Evolutionary conservation across 2,113 vertebrate species (phyloP).

Genomic region (Paraplagusia blochii): DNA sequence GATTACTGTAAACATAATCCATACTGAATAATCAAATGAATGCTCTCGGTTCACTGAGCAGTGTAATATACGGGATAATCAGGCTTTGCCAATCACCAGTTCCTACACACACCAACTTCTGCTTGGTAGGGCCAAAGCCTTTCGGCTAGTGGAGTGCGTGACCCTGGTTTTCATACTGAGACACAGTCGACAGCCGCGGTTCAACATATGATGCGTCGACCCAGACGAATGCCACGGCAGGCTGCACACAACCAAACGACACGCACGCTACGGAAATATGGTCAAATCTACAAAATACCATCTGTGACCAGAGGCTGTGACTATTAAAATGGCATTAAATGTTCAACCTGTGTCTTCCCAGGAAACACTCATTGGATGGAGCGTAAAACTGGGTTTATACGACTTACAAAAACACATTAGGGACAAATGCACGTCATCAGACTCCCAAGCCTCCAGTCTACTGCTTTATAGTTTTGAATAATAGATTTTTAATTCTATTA

Average conservation of each 20-base stretch:
- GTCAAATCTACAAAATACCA: constrained; percentile 18
- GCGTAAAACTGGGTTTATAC: constrained; percentile 1
- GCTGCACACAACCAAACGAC: constrained; percentile 5
- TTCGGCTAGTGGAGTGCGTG: constrained; percentile 31
- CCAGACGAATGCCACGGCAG: neutral
- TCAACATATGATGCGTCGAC: constrained; percentile 16
- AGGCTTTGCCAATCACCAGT: constrained; percentile 41
- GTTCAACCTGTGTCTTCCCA: constrained; percentile 1
- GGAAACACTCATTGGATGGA: neutral
- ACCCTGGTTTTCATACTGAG: constrained; percentile 13
- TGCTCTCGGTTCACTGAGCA: constrained; percentile 46
- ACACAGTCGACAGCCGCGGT: neutral
- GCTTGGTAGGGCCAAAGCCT: constrained; percentile 5
- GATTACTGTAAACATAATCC: constrained; percentile 38
- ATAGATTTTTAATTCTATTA: constrained; percentile 2
- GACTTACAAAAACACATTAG: constrained; percentile 1
- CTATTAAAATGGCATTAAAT: constrained; percentile 4
- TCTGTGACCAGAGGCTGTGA: constrained; percentile 6
- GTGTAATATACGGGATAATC: constrained; percentile 46
- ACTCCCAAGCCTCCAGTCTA: constrained; percentile 10
- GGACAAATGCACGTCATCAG: constrained; percentile 18
- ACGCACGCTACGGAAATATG: neutral
- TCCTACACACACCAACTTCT: constrained; percentile 31
- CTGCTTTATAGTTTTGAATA: constrained; percentile 20
- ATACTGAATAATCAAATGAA: constrained; percentile 47